phyloP scores from a whole-genome alignment of 2,113 vertebrate genomes.

The Poecile atricapillus region DNA sequence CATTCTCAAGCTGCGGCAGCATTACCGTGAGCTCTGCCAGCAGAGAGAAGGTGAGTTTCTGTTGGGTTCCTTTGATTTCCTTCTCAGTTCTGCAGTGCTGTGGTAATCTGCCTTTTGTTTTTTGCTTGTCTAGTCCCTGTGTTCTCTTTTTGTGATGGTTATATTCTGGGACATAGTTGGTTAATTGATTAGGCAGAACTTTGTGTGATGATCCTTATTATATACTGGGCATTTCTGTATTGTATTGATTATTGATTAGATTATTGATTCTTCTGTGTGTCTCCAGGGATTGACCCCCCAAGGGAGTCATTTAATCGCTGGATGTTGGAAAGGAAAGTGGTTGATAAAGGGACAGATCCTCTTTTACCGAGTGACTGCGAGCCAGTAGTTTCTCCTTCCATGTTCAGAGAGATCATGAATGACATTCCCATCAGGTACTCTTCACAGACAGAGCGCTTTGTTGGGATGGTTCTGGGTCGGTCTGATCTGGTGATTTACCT shows the following conservation, averaged over 20 bases:
- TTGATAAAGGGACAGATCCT: slow-evolving; percentile 92
- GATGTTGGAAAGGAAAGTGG: slow-evolving; percentile 94
- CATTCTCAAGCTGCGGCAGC: slow-evolving; percentile 91
- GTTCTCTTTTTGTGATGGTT: not conserved
- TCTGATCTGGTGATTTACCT: not conserved
- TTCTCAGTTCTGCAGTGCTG: not conserved
- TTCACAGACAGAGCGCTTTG: not conserved
- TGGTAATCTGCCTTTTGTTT: not conserved
- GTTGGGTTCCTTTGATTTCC: not conserved
- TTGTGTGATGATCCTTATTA: not conserved
- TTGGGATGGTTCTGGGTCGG: not conserved
- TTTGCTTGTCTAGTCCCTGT: not conserved
- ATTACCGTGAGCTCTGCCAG: slow-evolving; percentile 94
- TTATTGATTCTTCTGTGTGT: not conserved
- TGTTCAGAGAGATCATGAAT: slow-evolving; percentile 99
- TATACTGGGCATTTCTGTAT: not conserved
- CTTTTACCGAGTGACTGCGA: slow-evolving; percentile 93
- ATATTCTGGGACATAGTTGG: not conserved
- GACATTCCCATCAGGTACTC: slow-evolving; percentile 96
- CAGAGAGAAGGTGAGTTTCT: slow-evolving; percentile 82
- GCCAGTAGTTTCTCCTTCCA: slow-evolving; percentile 91
- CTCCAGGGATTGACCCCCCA: slow-evolving; percentile 91
- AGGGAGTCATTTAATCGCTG: slow-evolving; percentile 98
- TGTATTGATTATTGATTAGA: too few relatives aligned
- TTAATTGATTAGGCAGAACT: not conserved